Percentiles rank a stretch among this genome's conserved stretches.
Conservation (phyloP, 64 coral and sea anemone genomes). For the Stichodactyla helianthus region DNA sequence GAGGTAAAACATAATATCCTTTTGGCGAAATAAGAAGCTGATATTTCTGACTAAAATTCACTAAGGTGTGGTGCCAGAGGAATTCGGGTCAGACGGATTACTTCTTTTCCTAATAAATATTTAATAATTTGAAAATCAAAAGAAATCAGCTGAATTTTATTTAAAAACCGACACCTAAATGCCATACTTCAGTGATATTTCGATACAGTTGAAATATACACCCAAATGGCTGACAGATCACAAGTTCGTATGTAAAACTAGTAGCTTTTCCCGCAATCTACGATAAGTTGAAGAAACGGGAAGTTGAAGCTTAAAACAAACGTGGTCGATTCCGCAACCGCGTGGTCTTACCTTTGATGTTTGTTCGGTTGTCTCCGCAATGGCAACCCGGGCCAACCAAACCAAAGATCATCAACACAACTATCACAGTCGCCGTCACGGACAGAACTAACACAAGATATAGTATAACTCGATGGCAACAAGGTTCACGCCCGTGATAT, state of each 20-base stretch:
- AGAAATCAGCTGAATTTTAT: not conserved
- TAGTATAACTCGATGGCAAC: slow-evolving; percentile 33
- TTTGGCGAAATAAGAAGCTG: not conserved
- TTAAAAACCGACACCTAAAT: not conserved
- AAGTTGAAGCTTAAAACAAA: not conserved
- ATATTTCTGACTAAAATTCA: not conserved
- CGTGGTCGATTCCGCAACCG: not conserved
- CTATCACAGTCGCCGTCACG: slow-evolving; percentile 16
- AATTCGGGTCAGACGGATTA: not conserved
- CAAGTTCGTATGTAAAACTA: no score
- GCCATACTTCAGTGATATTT: not conserved
- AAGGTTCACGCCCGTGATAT: not conserved
- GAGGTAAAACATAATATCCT: not conserved
- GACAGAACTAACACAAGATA: slow-evolving; percentile 47
- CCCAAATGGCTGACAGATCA: not conserved
- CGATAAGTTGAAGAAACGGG: not conserved
- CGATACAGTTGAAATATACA: not conserved
- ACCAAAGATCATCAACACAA: slow-evolving; percentile 40
- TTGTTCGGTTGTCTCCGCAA: not conserved
- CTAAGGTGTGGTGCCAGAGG: not conserved
- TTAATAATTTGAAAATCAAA: not conserved
- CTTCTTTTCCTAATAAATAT: not conserved
- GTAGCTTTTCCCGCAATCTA: no score
- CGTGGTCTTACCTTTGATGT: slow-evolving; percentile 15
- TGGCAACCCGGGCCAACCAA: slow-evolving; percentile 22